phyloP scores from a whole-genome alignment of 2,888 invertebrate species.

The Melitaea athalia region DNA sequence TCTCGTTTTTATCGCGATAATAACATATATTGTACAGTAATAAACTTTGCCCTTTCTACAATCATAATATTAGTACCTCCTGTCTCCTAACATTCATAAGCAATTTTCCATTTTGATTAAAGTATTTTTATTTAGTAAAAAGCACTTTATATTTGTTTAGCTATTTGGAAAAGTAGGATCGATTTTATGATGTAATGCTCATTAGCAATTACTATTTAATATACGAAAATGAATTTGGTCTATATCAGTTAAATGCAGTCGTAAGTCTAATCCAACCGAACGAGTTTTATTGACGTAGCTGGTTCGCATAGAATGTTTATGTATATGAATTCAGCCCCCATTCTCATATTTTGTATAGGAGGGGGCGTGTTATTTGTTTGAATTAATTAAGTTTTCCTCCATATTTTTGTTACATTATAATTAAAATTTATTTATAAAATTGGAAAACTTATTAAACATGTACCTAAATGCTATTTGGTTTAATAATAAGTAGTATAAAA shows the following conservation, averaged over 20 bases:
- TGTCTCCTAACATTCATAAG: neutral
- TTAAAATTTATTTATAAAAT: conserved; percentile 19
- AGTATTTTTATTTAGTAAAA: neutral
- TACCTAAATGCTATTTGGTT: neutral
- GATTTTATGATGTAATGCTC: neutral
- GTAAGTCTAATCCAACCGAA: conserved; percentile 67
- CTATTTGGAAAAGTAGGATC: neutral
- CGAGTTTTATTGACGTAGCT: conserved; percentile 64
- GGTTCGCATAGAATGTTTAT: conserved; percentile 51
- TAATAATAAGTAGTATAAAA: conserved; percentile 7
- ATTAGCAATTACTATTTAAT: conserved; percentile 2
- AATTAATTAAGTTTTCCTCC: conserved; percentile 57
- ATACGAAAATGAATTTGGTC: conserved; percentile 10
- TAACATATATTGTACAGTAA: conserved; percentile 59
- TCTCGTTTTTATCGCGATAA: conserved; percentile 78
- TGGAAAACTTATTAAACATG: neutral
- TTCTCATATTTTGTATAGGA: conserved; percentile 56
- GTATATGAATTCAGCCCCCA: conserved; percentile 42
- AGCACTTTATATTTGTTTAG: neutral
- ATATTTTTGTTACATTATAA: conserved; percentile 47
- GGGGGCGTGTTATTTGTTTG: conserved; percentile 57
- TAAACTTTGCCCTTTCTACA: conserved; percentile 19
- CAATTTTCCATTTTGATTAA: neutral
- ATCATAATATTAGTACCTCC: conserved; percentile 12
- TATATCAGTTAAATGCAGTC: conserved; percentile 54